Evolutionary conservation across 2,888 invertebrate genomes (phyloP), one percentile per base, ranked within the genome.

Genomic region (Automeris io): DNA sequence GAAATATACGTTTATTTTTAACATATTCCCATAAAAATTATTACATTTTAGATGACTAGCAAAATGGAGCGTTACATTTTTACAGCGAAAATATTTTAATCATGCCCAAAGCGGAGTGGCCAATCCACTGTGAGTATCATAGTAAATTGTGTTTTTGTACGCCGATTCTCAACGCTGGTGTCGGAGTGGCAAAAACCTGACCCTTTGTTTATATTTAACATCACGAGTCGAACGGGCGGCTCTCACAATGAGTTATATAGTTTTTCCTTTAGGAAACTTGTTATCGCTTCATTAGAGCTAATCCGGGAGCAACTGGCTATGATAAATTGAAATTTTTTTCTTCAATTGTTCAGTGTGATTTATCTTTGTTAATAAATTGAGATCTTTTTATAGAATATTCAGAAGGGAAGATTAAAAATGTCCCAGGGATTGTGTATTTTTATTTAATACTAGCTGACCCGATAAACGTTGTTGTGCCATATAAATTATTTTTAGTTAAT

Each of bases 121-220:
- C 33, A 37, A 37, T 41, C 37, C 13, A 4, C 3, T 29, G n/a
- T 16, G 29, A 41, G 31, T 34, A 41, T 31, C 18, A 24, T 32
- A 24, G 24, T 41, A 9, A 31, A 39, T 23, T 40, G 33, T 37
- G 43, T 43, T 43, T 40, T 40, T 43, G 40, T 37, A 29, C 22
- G 12, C 18, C 23, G 32, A 7, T 24, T n/a, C 29, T n/a, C 29
- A 3, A 5, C 23, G 16, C 18, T 37, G 25, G 38, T 39, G 38
- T 37, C 35, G 36, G 36, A 33, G 42, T 29, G 29, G 29, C 43
- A 54, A 52, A 53, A 54, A 53, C 33, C 41, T 41, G 39, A 47
- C 24, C 45, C 46, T 44, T 47, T 54, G 51, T 56, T 59, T 54
- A 49, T n/a, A n/a, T 43, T 45, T 49, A 49, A 48, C 49, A 45